Evolutionary conservation across 2,888 invertebrate genomes (phyloP).

Genomic region (Amaurobius ferox): DNA sequence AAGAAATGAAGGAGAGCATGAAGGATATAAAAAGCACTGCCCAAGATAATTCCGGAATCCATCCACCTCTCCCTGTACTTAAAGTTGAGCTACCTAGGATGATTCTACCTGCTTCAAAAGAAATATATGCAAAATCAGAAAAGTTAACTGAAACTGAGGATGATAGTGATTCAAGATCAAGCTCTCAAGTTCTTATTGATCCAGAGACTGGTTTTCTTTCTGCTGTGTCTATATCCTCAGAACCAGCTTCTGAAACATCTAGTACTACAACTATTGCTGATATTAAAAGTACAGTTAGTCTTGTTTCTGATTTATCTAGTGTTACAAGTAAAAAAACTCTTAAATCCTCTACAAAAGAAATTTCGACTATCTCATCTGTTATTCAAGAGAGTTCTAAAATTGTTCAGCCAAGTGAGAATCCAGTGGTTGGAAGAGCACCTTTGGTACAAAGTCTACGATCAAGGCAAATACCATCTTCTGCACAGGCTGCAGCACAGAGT

Average conservation of each 20-base stretch:
- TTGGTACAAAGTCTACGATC: slow-evolving; percentile 44
- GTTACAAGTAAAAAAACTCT: slow-evolving; percentile 12
- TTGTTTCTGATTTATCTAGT: slow-evolving; percentile 27
- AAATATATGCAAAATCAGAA: slow-evolving; percentile 32
- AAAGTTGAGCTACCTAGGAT: slow-evolving; percentile 75
- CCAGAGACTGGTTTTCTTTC: slow-evolving; percentile 86
- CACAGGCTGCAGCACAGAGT: neutral
- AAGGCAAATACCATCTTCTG: slow-evolving; percentile 9
- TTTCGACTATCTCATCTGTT: slow-evolving; percentile 12
- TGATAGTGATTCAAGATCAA: slow-evolving; percentile 61
- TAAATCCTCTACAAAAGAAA: slow-evolving; percentile 14
- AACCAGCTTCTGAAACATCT: slow-evolving; percentile 1
- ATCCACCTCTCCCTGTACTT: slow-evolving; percentile 43
- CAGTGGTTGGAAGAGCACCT: neutral
- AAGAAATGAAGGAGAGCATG: slow-evolving; percentile 21
- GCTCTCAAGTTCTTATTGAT: slow-evolving; percentile 84
- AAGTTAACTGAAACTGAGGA: slow-evolving; percentile 52
- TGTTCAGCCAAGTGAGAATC: slow-evolving; percentile 19
- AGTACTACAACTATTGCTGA: slow-evolving; percentile 15
- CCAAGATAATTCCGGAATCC: neutral
- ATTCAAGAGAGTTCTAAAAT: slow-evolving; percentile 62
- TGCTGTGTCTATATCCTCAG: slow-evolving; percentile 80
- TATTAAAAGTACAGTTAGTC: slow-evolving; percentile 1
- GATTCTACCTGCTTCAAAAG: slow-evolving; percentile 24
- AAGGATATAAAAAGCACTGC: slow-evolving; percentile 24